Evolutionary conservation across 2,113 vertebrate species (phyloP).

Genomic region (Eudyptes chrysolophus): DNA sequence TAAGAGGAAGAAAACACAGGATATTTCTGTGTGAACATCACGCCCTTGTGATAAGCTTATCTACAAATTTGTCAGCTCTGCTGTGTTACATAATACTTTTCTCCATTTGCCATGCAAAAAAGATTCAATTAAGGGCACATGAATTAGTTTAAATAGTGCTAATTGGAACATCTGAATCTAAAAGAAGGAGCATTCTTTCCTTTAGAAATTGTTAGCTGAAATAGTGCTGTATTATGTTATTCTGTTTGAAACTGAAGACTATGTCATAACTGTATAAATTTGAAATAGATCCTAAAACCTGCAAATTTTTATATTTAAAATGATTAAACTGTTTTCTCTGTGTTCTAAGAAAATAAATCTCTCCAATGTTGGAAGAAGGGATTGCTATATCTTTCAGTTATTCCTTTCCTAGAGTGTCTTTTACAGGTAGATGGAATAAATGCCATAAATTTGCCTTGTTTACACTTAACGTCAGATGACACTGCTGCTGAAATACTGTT

Average conservation of each 20-base stretch:
- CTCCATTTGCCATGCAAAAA: conserved; percentile 19
- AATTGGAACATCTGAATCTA: conserved; percentile 34
- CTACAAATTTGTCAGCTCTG: conserved; percentile 3
- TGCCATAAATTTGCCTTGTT: neutral
- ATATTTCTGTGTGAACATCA: conserved; percentile 50
- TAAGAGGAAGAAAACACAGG: conserved; percentile 19
- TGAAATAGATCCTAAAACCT: neutral
- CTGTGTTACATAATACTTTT: neutral
- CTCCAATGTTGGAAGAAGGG: neutral
- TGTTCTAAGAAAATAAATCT: neutral
- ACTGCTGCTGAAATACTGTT: fast-evolving
- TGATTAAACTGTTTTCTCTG: neutral
- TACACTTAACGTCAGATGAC: neutral
- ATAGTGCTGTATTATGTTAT: neutral
- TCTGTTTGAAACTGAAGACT: neutral
- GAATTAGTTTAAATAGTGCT: conserved; percentile 17
- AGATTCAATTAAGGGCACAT: neutral
- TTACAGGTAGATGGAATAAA: neutral
- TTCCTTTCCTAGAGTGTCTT: neutral
- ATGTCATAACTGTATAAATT: neutral
- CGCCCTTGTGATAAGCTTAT: conserved; percentile 30
- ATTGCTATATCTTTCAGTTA: neutral
- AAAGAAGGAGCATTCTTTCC: neutral
- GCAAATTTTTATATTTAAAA: neutral
- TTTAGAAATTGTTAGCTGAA: neutral